Evolutionary conservation across 1,140 invertebrate genomes (phyloP), one percentile per base, ranked within the genome.

Genomic region (Ceratosolen solmsi): DNA sequence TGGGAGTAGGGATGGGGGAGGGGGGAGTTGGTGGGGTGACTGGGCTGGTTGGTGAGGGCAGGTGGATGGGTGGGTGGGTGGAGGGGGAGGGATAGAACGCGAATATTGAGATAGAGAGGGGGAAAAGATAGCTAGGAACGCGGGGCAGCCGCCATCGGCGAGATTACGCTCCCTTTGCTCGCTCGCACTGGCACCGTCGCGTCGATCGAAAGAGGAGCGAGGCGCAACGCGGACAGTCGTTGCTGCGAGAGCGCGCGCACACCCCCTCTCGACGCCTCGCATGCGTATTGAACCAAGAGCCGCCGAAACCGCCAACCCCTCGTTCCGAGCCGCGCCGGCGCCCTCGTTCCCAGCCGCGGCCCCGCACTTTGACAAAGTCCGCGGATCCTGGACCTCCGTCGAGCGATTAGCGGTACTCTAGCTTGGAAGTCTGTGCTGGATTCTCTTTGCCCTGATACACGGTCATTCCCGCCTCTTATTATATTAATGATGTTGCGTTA

Each of bases 181-280:
- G 33, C 72, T 85, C 15, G 49, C 58, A 70, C 77, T 84, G 87
- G 86, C 85, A n/a, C n/a, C n/a, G 86, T 86, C 87, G 86, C 88
- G 89, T 89, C 89, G 90, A 91, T 91, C 89, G 90, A 91, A 92
- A 91, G 78, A 73, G 77, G 70, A 90, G 89, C 49, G 65, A 68
- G 38, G 0, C 38, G 25, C 38, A 20, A 54, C 22, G 73, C 73
- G 54, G 84, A 79, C 83, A 65, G 79, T 84, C 75, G 82, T 83
- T 76, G 78, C 83, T 75, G 82, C 86, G 84, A 80, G 86, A 82
- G 86, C 86, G 86, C 87, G 87, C 89, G 88, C 87, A 87, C 85
- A 84, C 87, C 87, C 87, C 87, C 7, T 0, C 41, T 15, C 70
- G 25, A 38, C 1, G 88, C 86, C 80, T 87, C 89, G 90, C 90